These are phyloP conservation scores for Mellivora capensis DNA, from an alignment of 2,113 vertebrate genomes.

Conservation along the genomic window DNA sequence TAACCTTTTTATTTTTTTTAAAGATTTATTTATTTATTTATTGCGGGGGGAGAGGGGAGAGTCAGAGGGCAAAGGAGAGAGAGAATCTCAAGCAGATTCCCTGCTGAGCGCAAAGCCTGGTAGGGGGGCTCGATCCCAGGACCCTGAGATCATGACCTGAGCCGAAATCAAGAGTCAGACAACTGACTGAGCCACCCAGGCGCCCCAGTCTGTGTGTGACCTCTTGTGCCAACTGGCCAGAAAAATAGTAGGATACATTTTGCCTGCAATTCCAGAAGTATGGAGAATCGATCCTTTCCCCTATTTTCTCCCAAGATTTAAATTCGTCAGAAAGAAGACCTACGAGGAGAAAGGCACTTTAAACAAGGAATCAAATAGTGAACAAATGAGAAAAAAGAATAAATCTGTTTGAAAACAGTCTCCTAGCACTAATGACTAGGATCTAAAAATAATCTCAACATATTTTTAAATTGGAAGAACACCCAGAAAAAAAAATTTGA, in stretches of 20 bases:
- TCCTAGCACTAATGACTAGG: slow-evolving; percentile 57
- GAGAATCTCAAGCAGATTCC: background rate
- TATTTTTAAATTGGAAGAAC: slow-evolving; percentile 65
- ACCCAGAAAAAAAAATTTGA: slow-evolving; percentile 55
- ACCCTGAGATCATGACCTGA: background rate
- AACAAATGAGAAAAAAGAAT: slow-evolving; percentile 48
- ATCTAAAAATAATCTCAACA: slow-evolving; percentile 68
- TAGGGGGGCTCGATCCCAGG: background rate
- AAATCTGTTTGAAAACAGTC: slow-evolving; percentile 67
- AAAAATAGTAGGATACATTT: background rate
- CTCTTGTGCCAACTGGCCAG: background rate
- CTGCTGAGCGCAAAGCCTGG: background rate
- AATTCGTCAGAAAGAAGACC: background rate
- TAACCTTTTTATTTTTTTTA: background rate
- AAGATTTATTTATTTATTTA: background rate
- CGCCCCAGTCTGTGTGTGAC: background rate
- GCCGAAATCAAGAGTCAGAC: background rate
- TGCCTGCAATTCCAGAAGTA: background rate
- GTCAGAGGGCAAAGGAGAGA: background rate
- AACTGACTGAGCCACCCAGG: background rate
- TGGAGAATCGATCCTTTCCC: background rate
- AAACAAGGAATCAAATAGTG: slow-evolving; percentile 40
- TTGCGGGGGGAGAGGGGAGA: no score
- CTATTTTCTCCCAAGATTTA: background rate
- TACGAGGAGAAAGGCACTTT: background rate